Evolutionary conservation across 53 echinoderm and acorn worm genomes (phyloP), one percentile per base, ranked within the genome.

Genomic region (Hippasteria phrygiana): DNA sequence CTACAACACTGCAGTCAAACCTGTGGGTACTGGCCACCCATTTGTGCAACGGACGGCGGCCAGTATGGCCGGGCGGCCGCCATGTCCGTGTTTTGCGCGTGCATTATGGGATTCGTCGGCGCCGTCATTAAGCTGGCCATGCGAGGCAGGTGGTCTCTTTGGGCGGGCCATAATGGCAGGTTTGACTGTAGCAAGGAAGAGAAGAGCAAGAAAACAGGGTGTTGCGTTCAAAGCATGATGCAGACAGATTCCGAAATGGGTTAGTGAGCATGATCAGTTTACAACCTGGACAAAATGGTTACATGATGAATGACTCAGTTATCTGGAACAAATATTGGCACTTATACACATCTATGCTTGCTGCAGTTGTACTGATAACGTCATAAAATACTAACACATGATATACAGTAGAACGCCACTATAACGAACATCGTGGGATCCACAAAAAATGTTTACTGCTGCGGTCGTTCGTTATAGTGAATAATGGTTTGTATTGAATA

Each of bases 81-180:
- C 46, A 13, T 27, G 27, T 75, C 75, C 47, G 50, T 1, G 50
- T 29, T 75, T 43, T 13, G 42, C 37, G 47, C 75, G 28, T 6
- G 75, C 50, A 28, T 43, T 47, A 75, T 29, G 47, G 75, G 32
- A 16, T 2, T 75, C 50, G 75, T 75, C 50, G 75, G 75, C 33
- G 75, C 6, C 20, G 31, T 48, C 47, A 50, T 75, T 47, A 75
- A 24, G 72, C 72, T 72, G 72, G 39, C 42, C 72, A 41, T 41
- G 34, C 75, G n/a, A 4, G 75, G 75, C 47, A 26, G 75, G 32
- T 48, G 50, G 2, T 75, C 42, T 75, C 31, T 27, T 9, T 27
- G 40, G 75, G 75, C 50, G 75, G 75, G 75, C 75, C 75, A 75
- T 32, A 75, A 41, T 24, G 75, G 31, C 50, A 48, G 75, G 75